Conservation (phyloP, 2,888 invertebrate species). For the Micoletzkya japonica region DNA sequence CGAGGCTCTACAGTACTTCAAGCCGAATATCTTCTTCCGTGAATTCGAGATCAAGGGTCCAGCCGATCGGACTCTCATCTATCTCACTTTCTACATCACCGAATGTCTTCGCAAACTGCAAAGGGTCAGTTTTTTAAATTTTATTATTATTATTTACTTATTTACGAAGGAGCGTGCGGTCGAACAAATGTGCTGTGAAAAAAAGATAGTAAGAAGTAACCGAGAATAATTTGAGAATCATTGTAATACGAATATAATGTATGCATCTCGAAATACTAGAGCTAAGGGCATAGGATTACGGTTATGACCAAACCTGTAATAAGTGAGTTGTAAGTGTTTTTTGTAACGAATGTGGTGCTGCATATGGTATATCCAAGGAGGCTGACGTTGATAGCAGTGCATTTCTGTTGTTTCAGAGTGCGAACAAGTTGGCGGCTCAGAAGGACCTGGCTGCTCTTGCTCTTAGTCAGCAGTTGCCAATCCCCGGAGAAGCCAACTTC, state of each 20-base stretch:
- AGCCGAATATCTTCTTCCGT: slow-evolving; percentile 97
- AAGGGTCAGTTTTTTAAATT: slow-evolving; percentile 67
- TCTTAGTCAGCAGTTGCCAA: slow-evolving; percentile 79
- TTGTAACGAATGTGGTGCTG: too few species aligned
- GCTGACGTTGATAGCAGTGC: too few species aligned
- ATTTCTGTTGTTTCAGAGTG: slow-evolving; percentile 73
- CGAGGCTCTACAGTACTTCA: slow-evolving; percentile 94
- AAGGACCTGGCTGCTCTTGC: slow-evolving; percentile 96
- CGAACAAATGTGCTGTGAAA: not conserved
- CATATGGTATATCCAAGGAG: too few species aligned
- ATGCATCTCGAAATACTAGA: too few species aligned
- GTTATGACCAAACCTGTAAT: too few species aligned
- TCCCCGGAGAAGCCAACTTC: slow-evolving; percentile 92
- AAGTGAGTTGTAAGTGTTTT: too few species aligned
- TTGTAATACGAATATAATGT: too few species aligned
- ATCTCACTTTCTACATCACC: slow-evolving; percentile 92
- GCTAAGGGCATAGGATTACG: too few species aligned
- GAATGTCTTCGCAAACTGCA: slow-evolving; percentile 94
- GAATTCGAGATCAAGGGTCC: slow-evolving; percentile 98
- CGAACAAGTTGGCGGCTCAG: slow-evolving; percentile 79
- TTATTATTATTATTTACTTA: not conserved
- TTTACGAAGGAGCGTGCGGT: not conserved
- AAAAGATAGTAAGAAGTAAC: too few species aligned
- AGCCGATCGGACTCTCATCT: slow-evolving; percentile 92
- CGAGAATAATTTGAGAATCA: too few species aligned